Evolutionary conservation across 2,888 invertebrate species (phyloP).

Genomic region (Frankliniella intonsa): DNA sequence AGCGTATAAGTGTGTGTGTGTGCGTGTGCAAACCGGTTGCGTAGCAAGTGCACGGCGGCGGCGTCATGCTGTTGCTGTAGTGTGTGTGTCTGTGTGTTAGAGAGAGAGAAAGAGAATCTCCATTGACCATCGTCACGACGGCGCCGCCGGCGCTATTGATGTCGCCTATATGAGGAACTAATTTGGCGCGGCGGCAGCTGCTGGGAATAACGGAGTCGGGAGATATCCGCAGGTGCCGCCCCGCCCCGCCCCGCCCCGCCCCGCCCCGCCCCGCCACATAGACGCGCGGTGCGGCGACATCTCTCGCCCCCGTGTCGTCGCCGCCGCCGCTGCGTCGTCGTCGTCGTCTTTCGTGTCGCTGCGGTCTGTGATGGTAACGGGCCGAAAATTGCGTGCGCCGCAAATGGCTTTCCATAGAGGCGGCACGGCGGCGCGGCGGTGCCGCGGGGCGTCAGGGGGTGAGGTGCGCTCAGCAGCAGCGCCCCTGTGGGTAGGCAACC

Average conservation of each 20-base stretch:
- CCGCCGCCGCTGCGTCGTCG: background rate
- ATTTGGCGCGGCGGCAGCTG: too few species aligned
- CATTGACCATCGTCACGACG: too few species aligned
- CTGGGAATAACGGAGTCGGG: too few species aligned
- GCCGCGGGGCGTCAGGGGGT: background rate
- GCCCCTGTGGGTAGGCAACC: background rate
- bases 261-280: background rate
- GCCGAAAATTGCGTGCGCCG: background rate
- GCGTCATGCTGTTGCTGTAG: background rate
- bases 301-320: background rate
- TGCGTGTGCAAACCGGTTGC: background rate
- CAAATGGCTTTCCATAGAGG: too few species aligned
- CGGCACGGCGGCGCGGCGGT: background rate
- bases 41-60: background rate
- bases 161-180: too few species aligned
- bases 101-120: too few species aligned
- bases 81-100: too few species aligned
- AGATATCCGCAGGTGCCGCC: too few species aligned
- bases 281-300: slow-evolving; percentile 1
- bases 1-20: background rate
- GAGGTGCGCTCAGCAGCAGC: background rate
- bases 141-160: too few species aligned
- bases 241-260: too few species aligned
- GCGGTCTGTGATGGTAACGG: background rate
- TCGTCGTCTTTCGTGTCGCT: background rate